A percentile compares a stretch with the other conserved stretches of the same genome.
These are phyloP conservation scores for Peromyscus aztecus DNA, from an alignment of 2,797 vertebrate species.

Conservation along the genomic window DNA sequence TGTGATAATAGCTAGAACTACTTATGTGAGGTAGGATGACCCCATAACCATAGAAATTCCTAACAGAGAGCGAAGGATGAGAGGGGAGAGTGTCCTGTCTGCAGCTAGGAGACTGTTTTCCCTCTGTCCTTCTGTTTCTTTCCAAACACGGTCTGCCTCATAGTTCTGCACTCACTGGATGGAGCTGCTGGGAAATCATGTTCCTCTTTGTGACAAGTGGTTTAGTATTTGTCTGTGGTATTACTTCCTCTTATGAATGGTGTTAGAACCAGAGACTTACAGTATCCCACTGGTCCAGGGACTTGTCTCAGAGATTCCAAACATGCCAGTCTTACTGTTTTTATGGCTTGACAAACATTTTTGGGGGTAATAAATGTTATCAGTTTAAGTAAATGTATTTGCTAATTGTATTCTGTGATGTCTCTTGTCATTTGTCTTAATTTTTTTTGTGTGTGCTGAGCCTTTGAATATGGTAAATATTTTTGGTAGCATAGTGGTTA, in stretches of 20 bases:
- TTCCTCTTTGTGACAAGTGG: slow-evolving; percentile 2
- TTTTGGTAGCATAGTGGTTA: slow-evolving; percentile 23
- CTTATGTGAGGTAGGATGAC: neutral
- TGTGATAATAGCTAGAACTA: slow-evolving; percentile 1
- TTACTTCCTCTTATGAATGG: slow-evolving; percentile 23
- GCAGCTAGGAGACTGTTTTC: neutral
- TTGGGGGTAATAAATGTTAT: slow-evolving; percentile 44
- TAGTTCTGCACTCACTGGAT: neutral
- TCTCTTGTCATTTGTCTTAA: slow-evolving; percentile 49
- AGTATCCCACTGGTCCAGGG: neutral
- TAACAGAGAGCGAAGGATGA: neutral
- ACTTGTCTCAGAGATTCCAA: slow-evolving; percentile 38
- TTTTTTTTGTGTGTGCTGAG: neutral
- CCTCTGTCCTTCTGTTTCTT: slow-evolving; percentile 8
- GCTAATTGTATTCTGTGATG: slow-evolving; percentile 17
- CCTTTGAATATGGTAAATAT: slow-evolving; percentile 55
- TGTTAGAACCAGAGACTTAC: slow-evolving; percentile 52
- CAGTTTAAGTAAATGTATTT: slow-evolving; percentile 58
- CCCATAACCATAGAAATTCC: neutral
- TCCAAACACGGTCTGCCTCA: neutral
- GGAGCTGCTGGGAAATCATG: neutral
- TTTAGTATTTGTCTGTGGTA: slow-evolving; percentile 13
- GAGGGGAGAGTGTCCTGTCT: neutral
- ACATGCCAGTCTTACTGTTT: slow-evolving; percentile 2
- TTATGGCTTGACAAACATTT: slow-evolving; percentile 29